Base-by-base conservation (phyloP, 2,113 vertebrate genomes). In the Pseudorhombus dupliciocellatus region DNA sequence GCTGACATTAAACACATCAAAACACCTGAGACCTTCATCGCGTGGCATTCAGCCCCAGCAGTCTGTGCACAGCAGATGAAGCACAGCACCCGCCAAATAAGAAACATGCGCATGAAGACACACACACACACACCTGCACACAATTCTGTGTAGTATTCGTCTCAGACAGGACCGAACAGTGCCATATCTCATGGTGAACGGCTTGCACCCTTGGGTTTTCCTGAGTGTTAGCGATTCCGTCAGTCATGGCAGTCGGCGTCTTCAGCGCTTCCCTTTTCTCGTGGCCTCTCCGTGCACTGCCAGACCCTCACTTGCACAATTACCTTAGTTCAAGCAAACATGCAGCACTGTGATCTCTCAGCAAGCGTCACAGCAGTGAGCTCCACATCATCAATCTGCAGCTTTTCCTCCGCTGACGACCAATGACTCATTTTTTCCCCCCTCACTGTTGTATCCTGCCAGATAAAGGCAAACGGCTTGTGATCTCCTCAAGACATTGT, bases 401-500 rank as follows among this genome's bases (percentile, higher is more conserved):
- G 57, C 60, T 77, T 58, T 79, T 67, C 53, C 92, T 95, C 66
- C 90, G 84, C 93, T 71, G 85, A 94, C 92, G 93, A 94, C 92
- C 89, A 91, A 91, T 89, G 92, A 94, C 93, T 94, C 91, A 92
- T 75, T 65, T 21, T 68, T 64, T 61, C 57, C 48, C 93, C 91
- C 94, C 7, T 22, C 12, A 80, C 85, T 93, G 92, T 93, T 59
- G 40, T 93, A 94, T 95, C 92, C 94, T 94, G 88, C 90, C 94
- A 94, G 92, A 96, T 92, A 93, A 82, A 91, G 92, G 93, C 93
- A 92, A 58, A 50, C 93, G 91, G 70, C 83, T 94, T 94, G 93
- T 94, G 95, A 96, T 96, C 95, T 96, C 94, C 94, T 94, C 91
- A 92, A 86, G 93, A 95, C 95, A 95, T 95, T 96, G 95, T 96